These are phyloP conservation scores for Molanna angustata DNA, from an alignment of 2,888 invertebrate genomes.

Conservation along the genomic window DNA sequence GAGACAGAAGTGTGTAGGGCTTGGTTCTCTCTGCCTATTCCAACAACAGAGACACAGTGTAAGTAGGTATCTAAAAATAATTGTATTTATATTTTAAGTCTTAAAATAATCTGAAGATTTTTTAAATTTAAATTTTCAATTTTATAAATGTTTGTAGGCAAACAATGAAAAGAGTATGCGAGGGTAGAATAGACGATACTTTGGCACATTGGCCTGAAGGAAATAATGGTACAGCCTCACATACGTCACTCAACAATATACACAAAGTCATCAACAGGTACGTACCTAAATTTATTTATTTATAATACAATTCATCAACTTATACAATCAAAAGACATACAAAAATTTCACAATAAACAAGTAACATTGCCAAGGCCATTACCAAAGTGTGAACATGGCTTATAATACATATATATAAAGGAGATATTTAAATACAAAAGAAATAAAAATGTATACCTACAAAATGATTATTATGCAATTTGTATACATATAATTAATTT, in stretches of 20 bases:
- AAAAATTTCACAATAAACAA: too few species aligned
- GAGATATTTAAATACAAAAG: too few species aligned
- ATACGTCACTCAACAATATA: constrained; percentile 54
- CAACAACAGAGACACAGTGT: too few species aligned
- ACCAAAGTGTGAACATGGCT: too few species aligned
- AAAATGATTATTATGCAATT: too few species aligned
- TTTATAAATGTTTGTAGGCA: constrained; percentile 16
- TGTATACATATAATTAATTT: too few species aligned
- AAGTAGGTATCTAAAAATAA: too few species aligned
- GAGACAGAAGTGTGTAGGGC: too few species aligned
- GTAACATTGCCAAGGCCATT: too few species aligned
- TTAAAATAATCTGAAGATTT: background rate
- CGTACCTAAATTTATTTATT: constrained; percentile 18
- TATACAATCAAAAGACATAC: background rate
- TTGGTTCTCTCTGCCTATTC: too few species aligned
- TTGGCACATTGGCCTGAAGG: constrained; percentile 20
- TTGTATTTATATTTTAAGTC: constrained; percentile 5
- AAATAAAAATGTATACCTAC: too few species aligned
- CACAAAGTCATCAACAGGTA: constrained; percentile 64
- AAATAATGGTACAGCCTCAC: constrained; percentile 38
- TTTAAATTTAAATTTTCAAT: background rate
- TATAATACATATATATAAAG: too few species aligned
- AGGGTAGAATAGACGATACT: constrained; percentile 22
- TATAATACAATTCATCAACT: constrained; percentile 6
- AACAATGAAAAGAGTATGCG: constrained; percentile 30